Percentiles rank a stretch among this genome's conserved stretches.
Evolutionary conservation across 2,888 invertebrate species (phyloP).

Genomic region (Lepetodrilus schrolli): DNA sequence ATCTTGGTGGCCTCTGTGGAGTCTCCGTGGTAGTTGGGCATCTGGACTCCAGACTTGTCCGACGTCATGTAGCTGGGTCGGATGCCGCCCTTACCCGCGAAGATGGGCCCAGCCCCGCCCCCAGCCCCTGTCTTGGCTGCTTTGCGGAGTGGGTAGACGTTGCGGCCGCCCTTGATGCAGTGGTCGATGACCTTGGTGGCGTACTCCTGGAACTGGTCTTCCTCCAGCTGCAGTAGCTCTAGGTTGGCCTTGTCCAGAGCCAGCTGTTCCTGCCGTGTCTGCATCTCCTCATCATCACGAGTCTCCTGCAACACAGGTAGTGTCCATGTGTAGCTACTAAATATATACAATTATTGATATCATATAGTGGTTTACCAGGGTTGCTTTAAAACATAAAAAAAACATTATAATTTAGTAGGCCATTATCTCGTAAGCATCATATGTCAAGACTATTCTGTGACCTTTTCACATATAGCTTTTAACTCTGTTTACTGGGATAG

Average conservation of each 20-base stretch:
- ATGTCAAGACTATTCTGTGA: too few relatives aligned
- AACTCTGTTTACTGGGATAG: too few relatives aligned
- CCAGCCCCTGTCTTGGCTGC: constrained; percentile 71
- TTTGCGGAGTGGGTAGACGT: constrained; percentile 71
- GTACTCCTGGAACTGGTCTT: constrained; percentile 75
- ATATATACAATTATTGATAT: too few relatives aligned
- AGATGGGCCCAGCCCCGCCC: constrained; percentile 71
- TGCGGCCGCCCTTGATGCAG: constrained; percentile 73
- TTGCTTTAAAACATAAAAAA: too few relatives aligned
- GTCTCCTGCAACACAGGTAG: too few relatives aligned
- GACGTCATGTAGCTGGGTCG: constrained; percentile 73
- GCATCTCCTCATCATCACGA: too few relatives aligned
- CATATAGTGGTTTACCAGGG: not conserved
- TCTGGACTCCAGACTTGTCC: constrained; percentile 70
- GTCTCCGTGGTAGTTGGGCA: constrained; percentile 70
- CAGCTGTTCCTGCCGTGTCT: constrained; percentile 48
- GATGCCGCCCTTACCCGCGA: constrained; percentile 71
- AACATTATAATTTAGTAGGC: too few relatives aligned
- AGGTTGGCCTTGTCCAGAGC: constrained; percentile 68
- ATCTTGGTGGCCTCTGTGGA: constrained; percentile 70
- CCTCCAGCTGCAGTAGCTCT: constrained; percentile 70
- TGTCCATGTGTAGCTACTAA: too few relatives aligned
- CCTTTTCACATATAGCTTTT: too few relatives aligned
- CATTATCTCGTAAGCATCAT: too few relatives aligned
- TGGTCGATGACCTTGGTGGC: constrained; percentile 73